Conservation (phyloP, 2,113 vertebrate genomes). For the Perognathus longimembris region DNA sequence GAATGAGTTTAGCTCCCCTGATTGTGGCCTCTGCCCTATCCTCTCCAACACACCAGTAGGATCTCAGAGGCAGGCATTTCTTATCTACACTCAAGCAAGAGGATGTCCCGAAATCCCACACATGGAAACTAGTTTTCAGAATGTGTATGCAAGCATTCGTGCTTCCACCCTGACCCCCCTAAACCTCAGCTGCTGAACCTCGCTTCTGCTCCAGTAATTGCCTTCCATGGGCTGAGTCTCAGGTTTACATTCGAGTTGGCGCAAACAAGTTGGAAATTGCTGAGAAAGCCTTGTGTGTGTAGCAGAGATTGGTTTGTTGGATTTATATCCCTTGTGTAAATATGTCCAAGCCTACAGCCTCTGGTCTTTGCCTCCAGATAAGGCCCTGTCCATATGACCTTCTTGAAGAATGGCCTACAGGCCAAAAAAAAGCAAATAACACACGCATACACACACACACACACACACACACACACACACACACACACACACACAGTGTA, state of each 20-base stretch:
- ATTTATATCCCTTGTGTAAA: conserved; percentile 68
- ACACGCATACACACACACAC: not conserved
- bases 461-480: not conserved
- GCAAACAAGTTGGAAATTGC: conserved; percentile 72
- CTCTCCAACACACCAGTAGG: too few species aligned
- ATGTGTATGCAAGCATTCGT: not conserved
- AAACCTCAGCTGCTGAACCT: not conserved
- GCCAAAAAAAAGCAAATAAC: not conserved
- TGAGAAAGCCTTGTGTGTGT: conserved; percentile 54
- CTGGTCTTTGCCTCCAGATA: conserved; percentile 45
- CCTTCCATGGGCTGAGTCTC: not conserved
- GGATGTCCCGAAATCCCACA: not conserved
- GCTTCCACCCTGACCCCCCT: not conserved
- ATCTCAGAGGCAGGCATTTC: not conserved
- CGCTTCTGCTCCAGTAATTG: conserved; percentile 19
- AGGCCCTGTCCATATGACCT: conserved; percentile 34
- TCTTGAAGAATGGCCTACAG: not conserved
- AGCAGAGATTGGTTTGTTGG: conserved; percentile 70
- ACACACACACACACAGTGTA: not conserved
- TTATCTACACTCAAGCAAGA: conserved; percentile 43
- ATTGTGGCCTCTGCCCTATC: not conserved
- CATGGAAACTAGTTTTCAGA: conserved; percentile 3
- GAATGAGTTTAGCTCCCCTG: not conserved
- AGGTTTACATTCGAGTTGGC: conserved; percentile 23
- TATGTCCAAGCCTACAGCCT: conserved; percentile 26